Evolutionary conservation across 2,797 vertebrate genomes (phyloP).

Genomic region (Aphelocoma californica): DNA sequence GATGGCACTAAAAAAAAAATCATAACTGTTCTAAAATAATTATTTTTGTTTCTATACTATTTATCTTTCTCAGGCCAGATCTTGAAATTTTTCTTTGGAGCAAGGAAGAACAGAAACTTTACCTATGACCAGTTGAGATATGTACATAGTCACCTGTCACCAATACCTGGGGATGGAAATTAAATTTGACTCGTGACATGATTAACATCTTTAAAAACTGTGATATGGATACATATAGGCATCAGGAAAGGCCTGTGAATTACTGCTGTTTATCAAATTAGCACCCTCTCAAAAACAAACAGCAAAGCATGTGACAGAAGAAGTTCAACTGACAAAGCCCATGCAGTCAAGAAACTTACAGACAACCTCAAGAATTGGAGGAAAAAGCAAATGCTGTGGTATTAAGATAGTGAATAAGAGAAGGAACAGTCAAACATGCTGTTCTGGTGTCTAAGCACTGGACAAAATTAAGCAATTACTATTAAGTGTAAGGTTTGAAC

Average conservation of each 20-base stretch:
- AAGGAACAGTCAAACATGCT: neutral
- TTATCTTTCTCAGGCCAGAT: neutral
- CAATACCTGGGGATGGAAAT: neutral
- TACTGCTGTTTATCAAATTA: neutral
- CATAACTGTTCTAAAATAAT: neutral
- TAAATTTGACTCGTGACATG: neutral
- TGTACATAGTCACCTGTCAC: neutral
- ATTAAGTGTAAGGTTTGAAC: neutral
- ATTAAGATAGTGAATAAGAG: neutral
- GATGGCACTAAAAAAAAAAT: neutral
- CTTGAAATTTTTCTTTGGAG: neutral
- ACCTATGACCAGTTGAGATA: neutral
- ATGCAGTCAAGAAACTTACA: neutral
- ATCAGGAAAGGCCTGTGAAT: neutral
- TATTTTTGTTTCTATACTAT: neutral
- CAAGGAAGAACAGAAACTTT: neutral
- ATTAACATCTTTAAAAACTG: neutral
- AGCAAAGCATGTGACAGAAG: neutral
- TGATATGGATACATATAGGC: rapidly evolving
- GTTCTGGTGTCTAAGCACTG: neutral
- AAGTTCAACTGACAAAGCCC: neutral
- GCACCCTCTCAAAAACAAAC: neutral
- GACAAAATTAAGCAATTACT: neutral
- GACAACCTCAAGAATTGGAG: neutral
- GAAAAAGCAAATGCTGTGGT: neutral